A percentile compares a stretch with the other conserved stretches of the same genome.
Conservation (phyloP, 2,113 vertebrate species). For the Bettongia penicillata region DNA sequence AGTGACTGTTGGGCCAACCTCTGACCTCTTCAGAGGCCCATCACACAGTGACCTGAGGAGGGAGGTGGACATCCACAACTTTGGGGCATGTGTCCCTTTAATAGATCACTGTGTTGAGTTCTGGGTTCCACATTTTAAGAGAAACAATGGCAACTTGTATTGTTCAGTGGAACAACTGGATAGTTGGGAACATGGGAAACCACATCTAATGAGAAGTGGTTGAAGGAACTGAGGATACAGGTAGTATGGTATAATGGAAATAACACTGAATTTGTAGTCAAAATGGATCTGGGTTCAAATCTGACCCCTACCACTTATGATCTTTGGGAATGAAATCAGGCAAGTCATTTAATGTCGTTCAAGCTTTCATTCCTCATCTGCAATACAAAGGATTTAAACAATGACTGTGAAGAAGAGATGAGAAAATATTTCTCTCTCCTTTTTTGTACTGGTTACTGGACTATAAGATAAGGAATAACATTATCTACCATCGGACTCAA, state of each 20-base stretch:
- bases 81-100: background rate
- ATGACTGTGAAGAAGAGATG: background rate
- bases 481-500: background rate
- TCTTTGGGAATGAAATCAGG: background rate
- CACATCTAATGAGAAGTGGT: background rate
- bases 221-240: background rate
- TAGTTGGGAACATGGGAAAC: background rate
- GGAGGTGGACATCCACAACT: too few relatives aligned
- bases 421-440: background rate
- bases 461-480: too few relatives aligned
- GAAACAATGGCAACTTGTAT: background rate
- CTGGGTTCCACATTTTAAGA: background rate
- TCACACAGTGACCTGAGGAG: background rate
- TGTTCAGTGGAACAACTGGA: background rate
- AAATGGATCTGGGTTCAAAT: background rate
- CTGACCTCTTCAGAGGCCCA: background rate
- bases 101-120: background rate
- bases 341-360: background rate
- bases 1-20: background rate
- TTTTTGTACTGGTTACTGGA: background rate
- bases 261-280: background rate
- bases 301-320: background rate
- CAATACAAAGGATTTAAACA: background rate
- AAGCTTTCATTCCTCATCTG: background rate
- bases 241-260: background rate